A percentile compares a stretch with the other conserved stretches of the same genome.
phyloP scores from a whole-genome alignment of 2,797 vertebrate genomes.

The Microctenopoma stevenorrisi region DNA sequence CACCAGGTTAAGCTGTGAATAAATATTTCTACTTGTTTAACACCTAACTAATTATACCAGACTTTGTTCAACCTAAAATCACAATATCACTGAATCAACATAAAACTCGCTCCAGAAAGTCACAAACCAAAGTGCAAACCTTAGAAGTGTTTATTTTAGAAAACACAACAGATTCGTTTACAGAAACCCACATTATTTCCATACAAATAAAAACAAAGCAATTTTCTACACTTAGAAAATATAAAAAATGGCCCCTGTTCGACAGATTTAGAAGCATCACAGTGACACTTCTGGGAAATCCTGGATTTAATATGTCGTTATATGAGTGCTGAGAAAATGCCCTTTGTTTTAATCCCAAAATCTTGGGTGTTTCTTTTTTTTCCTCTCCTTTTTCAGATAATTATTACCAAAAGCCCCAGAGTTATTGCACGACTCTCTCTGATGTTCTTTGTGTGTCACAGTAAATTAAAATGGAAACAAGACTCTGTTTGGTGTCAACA shows the following conservation, averaged over 20 bases:
- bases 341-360: slow-evolving; percentile 79
- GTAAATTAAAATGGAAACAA: slow-evolving; percentile 75
- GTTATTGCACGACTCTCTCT: slow-evolving; percentile 76
- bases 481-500: slow-evolving; percentile 64
- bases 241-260: slow-evolving; percentile 58
- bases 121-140: slow-evolving; percentile 20
- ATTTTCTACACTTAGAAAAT: slow-evolving; percentile 44
- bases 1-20: too few relatives aligned
- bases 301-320: slow-evolving; percentile 79
- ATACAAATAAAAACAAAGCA: slow-evolving; percentile 58
- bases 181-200: slow-evolving; percentile 50
- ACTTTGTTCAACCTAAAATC: too few relatives aligned
- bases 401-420: slow-evolving; percentile 82
- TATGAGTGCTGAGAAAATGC: slow-evolving; percentile 75
- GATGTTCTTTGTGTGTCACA: slow-evolving; percentile 75
- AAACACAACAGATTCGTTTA: slow-evolving; percentile 68
- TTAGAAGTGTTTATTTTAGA: slow-evolving; percentile 69
- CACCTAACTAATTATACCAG: too few relatives aligned
- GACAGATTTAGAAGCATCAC: slow-evolving; percentile 61
- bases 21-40: too few relatives aligned
- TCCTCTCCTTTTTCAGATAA: slow-evolving; percentile 75
- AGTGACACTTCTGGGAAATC: slow-evolving; percentile 72
- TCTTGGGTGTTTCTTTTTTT: slow-evolving; percentile 59
- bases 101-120: slow-evolving; percentile 11
- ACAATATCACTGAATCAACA: too few relatives aligned